Conservation (phyloP, 2,888 invertebrate genomes). For the Trichacis sp. region DNA sequence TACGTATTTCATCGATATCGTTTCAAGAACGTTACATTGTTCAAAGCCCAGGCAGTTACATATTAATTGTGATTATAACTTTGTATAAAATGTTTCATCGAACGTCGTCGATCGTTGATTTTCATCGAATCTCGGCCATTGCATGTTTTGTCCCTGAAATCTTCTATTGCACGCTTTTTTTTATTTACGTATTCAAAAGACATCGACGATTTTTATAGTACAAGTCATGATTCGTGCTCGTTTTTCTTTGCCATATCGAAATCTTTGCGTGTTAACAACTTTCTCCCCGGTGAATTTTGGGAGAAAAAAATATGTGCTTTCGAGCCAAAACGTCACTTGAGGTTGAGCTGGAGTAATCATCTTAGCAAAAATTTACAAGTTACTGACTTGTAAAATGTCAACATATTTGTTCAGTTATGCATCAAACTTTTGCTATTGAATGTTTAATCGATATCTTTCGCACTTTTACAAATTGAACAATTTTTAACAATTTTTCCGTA, state of each 20-base stretch:
- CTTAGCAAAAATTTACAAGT: too few relatives aligned
- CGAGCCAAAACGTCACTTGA: too few relatives aligned
- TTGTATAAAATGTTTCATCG: constrained; percentile 21
- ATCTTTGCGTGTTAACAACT: neutral
- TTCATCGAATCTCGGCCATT: neutral
- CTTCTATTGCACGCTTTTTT: neutral
- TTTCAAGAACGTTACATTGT: constrained; percentile 50
- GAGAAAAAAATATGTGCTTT: neutral
- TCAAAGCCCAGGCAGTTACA: constrained; percentile 44
- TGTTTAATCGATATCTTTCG: too few relatives aligned
- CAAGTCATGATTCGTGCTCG: constrained; percentile 4
- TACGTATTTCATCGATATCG: constrained; percentile 63
- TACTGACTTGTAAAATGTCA: too few relatives aligned
- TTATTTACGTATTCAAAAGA: neutral
- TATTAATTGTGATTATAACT: constrained; percentile 39
- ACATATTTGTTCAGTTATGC: too few relatives aligned
- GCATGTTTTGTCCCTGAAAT: neutral
- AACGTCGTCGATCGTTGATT: neutral
- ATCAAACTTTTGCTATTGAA: too few relatives aligned
- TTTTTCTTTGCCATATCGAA: too few relatives aligned
- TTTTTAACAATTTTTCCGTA: too few relatives aligned
- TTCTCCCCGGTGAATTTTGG: neutral
- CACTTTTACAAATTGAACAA: too few relatives aligned
- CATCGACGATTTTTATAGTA: constrained; percentile 21
- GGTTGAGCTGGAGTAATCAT: too few relatives aligned